These are phyloP conservation scores for Drosophila ambigua DNA, from an alignment of 1,140 invertebrate genomes.

Conservation along the genomic window DNA sequence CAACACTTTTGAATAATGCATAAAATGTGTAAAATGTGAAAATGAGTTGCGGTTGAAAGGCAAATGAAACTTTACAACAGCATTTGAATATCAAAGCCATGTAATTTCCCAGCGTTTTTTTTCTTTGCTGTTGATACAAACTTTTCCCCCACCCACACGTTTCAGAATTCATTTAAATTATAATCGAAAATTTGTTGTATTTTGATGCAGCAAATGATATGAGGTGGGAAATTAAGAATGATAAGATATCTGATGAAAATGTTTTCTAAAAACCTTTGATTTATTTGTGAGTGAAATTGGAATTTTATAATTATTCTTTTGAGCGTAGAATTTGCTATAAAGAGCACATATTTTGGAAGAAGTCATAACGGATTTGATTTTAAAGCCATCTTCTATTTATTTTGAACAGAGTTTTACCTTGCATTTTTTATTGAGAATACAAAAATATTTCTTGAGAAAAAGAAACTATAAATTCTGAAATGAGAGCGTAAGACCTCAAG, in stretches of 20 bases:
- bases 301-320: too few species aligned
- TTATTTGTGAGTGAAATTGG: too few species aligned
- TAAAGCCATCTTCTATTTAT: too few species aligned
- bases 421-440: too few species aligned
- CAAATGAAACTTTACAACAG: constrained; percentile 61
- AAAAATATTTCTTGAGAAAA: too few species aligned
- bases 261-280: too few species aligned
- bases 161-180: constrained; percentile 62
- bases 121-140: constrained; percentile 10
- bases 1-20: constrained; percentile 78
- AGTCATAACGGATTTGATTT: too few species aligned
- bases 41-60: constrained; percentile 59
- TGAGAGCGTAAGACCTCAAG: too few species aligned
- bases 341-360: too few species aligned
- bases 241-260: neutral
- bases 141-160: constrained; percentile 17
- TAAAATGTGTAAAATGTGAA: constrained; percentile 57
- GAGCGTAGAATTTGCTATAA: too few species aligned
- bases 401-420: too few species aligned
- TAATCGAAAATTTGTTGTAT: constrained; percentile 43
- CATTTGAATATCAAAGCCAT: constrained; percentile 82
- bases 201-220: constrained; percentile 17
- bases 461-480: too few species aligned
- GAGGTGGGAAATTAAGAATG: neutral
- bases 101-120: constrained; percentile 29